Evolutionary conservation across 2,888 invertebrate species (phyloP).

Genomic region (Dasysyrphus tricinctus): DNA sequence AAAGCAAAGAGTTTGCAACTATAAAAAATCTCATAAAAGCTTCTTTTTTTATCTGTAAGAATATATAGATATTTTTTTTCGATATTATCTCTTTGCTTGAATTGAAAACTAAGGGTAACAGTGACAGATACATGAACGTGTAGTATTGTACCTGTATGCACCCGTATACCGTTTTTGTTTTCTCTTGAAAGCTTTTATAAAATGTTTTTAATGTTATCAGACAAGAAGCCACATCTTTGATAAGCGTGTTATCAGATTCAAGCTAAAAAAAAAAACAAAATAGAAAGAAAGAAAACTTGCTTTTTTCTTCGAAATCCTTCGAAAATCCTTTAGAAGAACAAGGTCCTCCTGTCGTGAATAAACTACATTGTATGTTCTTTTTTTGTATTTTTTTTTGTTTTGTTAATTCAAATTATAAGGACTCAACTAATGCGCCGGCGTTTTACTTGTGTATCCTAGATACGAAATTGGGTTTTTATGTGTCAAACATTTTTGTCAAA

Average conservation of each 20-base stretch:
- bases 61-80: no score
- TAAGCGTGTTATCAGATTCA: constrained; percentile 30
- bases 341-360: constrained; percentile 19
- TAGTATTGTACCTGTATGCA: not conserved
- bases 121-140: no score
- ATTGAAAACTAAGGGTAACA: not conserved
- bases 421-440: constrained; percentile 69
- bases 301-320: constrained; percentile 25
- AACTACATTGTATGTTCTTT: constrained; percentile 5
- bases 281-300: not conserved
- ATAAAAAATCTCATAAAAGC: not conserved
- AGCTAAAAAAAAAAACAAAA: not conserved
- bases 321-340: constrained; percentile 26
- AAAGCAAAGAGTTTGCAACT: not conserved
- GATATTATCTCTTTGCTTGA: not conserved
- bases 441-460: constrained; percentile 75
- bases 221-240: not conserved
- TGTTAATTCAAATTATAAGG: constrained; percentile 45
- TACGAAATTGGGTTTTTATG: constrained; percentile 61
- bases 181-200: constrained; percentile 15
- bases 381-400: not conserved
- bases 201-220: constrained; percentile 10
- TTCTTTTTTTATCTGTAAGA: not conserved
- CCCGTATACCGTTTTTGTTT: not conserved
- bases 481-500: constrained; percentile 70